phyloP scores from a whole-genome alignment of 2,113 vertebrate genomes.

The Embiotoca jacksoni region DNA sequence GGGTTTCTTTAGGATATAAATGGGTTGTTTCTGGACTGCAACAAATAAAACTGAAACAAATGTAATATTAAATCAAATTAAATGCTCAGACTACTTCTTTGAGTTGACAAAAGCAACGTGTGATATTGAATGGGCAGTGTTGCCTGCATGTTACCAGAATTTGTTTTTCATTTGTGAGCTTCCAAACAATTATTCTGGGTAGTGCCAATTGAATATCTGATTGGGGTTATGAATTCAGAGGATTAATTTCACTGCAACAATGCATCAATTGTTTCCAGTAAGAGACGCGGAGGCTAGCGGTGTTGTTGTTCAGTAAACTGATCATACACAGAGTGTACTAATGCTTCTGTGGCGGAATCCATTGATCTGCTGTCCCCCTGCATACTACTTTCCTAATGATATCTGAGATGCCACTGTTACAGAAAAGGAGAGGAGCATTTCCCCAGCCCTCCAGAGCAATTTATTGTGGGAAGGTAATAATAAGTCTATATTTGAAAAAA shows the following conservation, averaged over 20 bases:
- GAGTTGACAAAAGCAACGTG: constrained; percentile 65
- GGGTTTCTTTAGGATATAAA: not conserved
- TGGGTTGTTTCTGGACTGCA: constrained; percentile 7
- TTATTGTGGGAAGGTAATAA: constrained; percentile 89
- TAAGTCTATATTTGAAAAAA: constrained; percentile 81
- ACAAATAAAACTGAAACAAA: constrained; percentile 10
- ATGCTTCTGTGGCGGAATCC: constrained; percentile 86
- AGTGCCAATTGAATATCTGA: constrained; percentile 89
- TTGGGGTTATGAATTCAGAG: constrained; percentile 91
- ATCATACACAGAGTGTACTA: constrained; percentile 87
- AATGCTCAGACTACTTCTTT: constrained; percentile 45
- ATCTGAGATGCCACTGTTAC: constrained; percentile 88
- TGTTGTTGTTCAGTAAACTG: constrained; percentile 90
- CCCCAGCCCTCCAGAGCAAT: constrained; percentile 80
- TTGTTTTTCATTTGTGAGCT: constrained; percentile 82
- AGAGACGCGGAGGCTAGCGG: constrained; percentile 78
- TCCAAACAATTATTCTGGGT: constrained; percentile 87
- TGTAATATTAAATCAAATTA: constrained; percentile 41
- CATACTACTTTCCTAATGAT: constrained; percentile 86
- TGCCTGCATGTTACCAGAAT: constrained; percentile 41
- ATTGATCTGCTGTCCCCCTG: constrained; percentile 88
- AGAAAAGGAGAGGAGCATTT: constrained; percentile 73
- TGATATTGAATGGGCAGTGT: constrained; percentile 40
- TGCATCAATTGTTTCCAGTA: constrained; percentile 91
- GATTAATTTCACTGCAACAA: constrained; percentile 93